phyloP scores from a whole-genome alignment of 1,140 invertebrate species.

The Apocrypta bakeri region DNA sequence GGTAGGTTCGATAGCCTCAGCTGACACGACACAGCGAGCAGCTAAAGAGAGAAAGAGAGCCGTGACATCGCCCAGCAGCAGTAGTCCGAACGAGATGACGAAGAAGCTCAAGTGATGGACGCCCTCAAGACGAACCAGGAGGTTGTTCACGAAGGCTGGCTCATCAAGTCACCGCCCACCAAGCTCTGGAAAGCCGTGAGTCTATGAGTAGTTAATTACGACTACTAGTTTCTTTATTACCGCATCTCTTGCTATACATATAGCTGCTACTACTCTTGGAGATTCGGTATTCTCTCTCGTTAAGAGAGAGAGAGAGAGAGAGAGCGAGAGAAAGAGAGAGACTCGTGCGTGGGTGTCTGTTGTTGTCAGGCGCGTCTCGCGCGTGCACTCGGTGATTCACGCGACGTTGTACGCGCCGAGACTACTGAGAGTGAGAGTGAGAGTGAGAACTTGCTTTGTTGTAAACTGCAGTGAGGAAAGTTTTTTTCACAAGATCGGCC shows the following conservation, averaged over 20 bases:
- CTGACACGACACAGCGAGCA: constrained; percentile 27
- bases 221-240: neutral
- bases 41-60: no score
- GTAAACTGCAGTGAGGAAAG: neutral
- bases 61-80: neutral
- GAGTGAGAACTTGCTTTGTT: neutral
- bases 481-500: neutral
- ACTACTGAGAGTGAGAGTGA: neutral
- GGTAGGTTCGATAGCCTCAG: constrained; percentile 48
- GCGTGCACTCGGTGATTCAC: constrained; percentile 14
- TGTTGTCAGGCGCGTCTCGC: constrained; percentile 33
- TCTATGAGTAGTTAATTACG: constrained; percentile 55
- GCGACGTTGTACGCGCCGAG: neutral
- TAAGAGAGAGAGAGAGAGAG: no score
- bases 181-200: constrained; percentile 93
- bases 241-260: neutral
- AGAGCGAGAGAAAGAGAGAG: neutral
- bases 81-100: constrained; percentile 1
- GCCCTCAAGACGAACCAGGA: constrained; percentile 73
- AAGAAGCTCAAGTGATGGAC: constrained; percentile 59
- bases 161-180: constrained; percentile 92
- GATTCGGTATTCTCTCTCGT: neutral
- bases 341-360: constrained; percentile 30
- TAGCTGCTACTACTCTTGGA: neutral
- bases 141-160: constrained; percentile 89